phyloP scores from a whole-genome alignment of 2,888 invertebrate species.

The Aphelenchoides bicaudatus region DNA sequence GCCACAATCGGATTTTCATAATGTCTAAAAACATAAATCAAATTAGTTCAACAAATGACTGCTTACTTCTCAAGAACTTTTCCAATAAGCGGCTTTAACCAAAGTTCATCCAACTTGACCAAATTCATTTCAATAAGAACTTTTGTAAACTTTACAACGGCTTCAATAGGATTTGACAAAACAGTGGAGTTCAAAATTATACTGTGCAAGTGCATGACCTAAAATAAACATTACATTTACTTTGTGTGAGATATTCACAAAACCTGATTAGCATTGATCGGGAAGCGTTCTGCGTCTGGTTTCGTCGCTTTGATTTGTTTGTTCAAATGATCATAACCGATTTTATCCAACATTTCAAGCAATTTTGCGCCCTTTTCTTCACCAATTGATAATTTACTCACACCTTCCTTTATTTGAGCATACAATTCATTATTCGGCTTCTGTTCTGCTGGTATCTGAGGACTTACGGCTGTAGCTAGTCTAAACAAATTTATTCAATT shows the following conservation, averaged over 20 bases:
- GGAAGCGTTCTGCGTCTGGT: not conserved
- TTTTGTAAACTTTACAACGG: not conserved
- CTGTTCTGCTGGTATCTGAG: too few relatives aligned
- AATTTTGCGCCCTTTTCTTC: too few relatives aligned
- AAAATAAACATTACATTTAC: too few relatives aligned
- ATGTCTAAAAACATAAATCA: not conserved
- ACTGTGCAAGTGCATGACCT: too few relatives aligned
- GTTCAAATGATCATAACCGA: not conserved
- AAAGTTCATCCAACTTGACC: not conserved
- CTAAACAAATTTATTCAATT: too few relatives aligned
- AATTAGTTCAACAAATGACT: not conserved
- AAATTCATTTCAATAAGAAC: not conserved
- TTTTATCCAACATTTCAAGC: not conserved
- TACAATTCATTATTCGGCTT: too few relatives aligned
- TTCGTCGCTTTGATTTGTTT: not conserved
- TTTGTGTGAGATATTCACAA: not conserved
- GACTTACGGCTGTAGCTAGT: too few relatives aligned
- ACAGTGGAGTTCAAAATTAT: not conserved
- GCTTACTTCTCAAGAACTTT: not conserved
- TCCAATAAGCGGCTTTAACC: not conserved
- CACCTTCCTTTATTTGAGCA: too few relatives aligned
- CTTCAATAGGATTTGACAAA: not conserved
- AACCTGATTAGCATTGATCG: slow-evolving; percentile 1
- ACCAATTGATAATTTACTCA: too few relatives aligned
- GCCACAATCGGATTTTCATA: not conserved